These are phyloP conservation scores for Hirundo rustica DNA, from an alignment of 2,797 vertebrate species.

Conservation along the genomic window DNA sequence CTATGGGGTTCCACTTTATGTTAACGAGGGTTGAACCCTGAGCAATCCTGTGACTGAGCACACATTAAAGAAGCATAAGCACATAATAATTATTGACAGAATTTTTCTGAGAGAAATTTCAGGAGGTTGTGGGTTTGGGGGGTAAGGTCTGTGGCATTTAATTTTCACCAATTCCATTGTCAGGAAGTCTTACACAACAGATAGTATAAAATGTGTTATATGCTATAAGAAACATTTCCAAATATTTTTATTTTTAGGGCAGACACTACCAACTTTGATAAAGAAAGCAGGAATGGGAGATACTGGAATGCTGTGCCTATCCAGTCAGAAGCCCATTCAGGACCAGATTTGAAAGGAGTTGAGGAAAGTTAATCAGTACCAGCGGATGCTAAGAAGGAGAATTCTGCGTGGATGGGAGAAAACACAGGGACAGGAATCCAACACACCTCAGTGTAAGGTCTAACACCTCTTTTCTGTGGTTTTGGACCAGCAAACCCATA, in stretches of 20 bases:
- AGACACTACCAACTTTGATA: neutral
- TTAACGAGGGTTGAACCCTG: neutral
- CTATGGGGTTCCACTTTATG: neutral
- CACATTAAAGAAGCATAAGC: neutral
- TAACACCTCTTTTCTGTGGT: neutral
- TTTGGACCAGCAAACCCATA: neutral
- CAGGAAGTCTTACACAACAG: neutral
- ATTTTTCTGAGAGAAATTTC: neutral
- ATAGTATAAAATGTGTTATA: rapidly evolving
- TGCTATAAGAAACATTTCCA: neutral
- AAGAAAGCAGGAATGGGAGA: neutral
- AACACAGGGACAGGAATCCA: neutral
- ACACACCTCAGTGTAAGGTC: neutral
- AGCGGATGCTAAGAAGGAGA: neutral
- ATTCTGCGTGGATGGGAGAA: neutral
- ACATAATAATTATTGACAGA: neutral
- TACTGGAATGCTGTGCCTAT: neutral
- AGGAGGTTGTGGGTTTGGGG: neutral
- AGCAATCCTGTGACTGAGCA: neutral
- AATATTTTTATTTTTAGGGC: neutral
- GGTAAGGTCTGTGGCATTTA: neutral
- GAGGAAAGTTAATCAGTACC: neutral
- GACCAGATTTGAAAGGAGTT: neutral
- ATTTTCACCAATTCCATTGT: neutral
- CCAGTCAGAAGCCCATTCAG: neutral